phyloP scores from a whole-genome alignment of 1,140 invertebrate genomes.

The Sycobia sp. region DNA sequence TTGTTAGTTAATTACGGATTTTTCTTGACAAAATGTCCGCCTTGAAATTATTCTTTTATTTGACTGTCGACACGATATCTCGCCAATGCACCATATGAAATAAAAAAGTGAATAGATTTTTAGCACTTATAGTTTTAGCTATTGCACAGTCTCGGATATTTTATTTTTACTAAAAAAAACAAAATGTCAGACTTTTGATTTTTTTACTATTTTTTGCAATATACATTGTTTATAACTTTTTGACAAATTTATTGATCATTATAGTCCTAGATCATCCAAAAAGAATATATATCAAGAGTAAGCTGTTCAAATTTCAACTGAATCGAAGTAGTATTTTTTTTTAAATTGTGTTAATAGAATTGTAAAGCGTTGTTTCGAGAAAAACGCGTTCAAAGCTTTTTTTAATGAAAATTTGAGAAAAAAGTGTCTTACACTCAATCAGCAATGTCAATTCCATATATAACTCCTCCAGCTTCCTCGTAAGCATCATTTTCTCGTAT shows the following conservation, averaged over 20 bases:
- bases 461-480: no score
- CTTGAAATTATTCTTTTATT: background rate
- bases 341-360: constrained; percentile 11
- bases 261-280: no score
- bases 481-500: constrained; percentile 22
- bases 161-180: constrained; percentile 10
- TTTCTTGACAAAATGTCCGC: constrained; percentile 1
- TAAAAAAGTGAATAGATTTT: background rate
- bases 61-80: constrained; percentile 1
- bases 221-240: constrained; percentile 31
- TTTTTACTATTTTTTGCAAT: constrained; percentile 16
- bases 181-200: constrained; percentile 30
- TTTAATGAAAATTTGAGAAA: constrained; percentile 21
- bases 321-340: constrained; percentile 21
- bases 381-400: constrained; percentile 31
- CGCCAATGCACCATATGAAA: background rate
- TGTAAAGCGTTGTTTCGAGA: constrained; percentile 28
- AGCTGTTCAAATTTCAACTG: no score
- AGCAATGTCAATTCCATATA: no score
- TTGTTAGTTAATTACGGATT: constrained; percentile 5
- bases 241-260: no score
- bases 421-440: no score
- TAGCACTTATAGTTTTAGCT: constrained; percentile 2
- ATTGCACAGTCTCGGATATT: no score
- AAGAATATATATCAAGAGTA: no score